Evolutionary conservation across 2,113 vertebrate genomes (phyloP), one percentile per base, ranked within the genome.

Genomic region (Catharus bicknelli): DNA sequence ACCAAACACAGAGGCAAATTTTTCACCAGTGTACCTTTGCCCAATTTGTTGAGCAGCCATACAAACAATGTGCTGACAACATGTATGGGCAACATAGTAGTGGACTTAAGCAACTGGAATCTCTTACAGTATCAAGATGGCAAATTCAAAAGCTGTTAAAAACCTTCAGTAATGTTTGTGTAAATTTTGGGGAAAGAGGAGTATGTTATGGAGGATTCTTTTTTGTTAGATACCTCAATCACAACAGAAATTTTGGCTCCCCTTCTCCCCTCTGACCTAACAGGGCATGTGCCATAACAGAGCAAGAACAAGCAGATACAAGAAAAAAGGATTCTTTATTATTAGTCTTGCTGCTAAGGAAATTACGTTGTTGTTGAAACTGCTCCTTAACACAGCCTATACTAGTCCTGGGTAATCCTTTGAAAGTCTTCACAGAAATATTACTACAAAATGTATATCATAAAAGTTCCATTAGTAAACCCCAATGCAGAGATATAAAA

Each of bases 61-160:
- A n/a, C 38, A 80, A 63, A 68, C 62, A 61, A 36, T 3, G 4
- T 8, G 17, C 27, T 84, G 40, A 42, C 51, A 81, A 7, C 11
- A 58, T 1, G 5, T 4, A 67, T 21, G 2, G 5, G 13, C 36
- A 90, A 84, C 0, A 1, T 1, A 81, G 50, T 0, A 55, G 10
- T 3, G 27, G 30, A 32, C 43, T 32, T 70, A 5, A 53, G 68
- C 19, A 82, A 16, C 11, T 40, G 32, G 10, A 5, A 43, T 62
- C 17, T 76, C 78, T 48, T 61, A n/a, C 12, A 40, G 16, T n/a
- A 85, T 25, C 16, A 62, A 62, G 25, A 78, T 16, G 11, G n/a
- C 12, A 30, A 43, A 55, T 45, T 69, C 55, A 93, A 38, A 79
- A 75, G 50, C n/a, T 34, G 36, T 16, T 55, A 10, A 78, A 23